Evolutionary conservation across 2,113 vertebrate species (phyloP), one percentile per base, ranked within the genome.

Genomic region (Lepus europaeus): DNA sequence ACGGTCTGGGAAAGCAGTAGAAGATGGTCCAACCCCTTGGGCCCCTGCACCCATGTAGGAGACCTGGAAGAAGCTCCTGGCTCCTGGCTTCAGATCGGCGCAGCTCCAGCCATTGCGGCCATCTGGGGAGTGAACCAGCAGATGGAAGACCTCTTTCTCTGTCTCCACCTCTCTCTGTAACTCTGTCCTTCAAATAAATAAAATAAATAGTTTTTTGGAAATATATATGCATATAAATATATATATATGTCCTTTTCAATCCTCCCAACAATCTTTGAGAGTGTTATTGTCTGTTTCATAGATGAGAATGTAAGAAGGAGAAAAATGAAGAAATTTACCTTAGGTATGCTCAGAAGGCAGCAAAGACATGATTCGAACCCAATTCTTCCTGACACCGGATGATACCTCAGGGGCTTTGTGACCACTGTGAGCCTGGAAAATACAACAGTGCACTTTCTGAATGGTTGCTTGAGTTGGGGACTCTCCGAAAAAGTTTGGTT

Each of bases 331-430:
- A 53, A 72, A 69, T 83, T 91, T 61, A 36, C 23, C n/a, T 89
- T 81, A 97, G 64, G 16, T 64, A 77, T 74, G 45, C 19, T 93
- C 33, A 90, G 51, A 85, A 95, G 63, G 84, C n/a, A 89, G 13
- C 59, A 89, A 33, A 91, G 63, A 82, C 31, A 85, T 12, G 39
- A 69, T n/a, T 16, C 51, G 45, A 86, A 91, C 5, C 3, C 22
- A 31, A 12, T 81, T 79, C 33, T 56, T 84, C 27, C 31, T 39
- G 27, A 89, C 79, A 33, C 25, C 72, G 63, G 27, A 53, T 82
- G 69, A 85, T 66, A 85, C 16, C 29, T 84, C 45, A 53, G 53
- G 29, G 45, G 33, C 45, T 22, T 85, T 36, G 63, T 36, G 59
- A 72, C 29, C 63, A 66, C 29, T 87, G 16, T 31, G 22, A 53